These are phyloP conservation scores for Mus pahari DNA, from an alignment of 2,113 vertebrate genomes.

Conservation along the genomic window DNA sequence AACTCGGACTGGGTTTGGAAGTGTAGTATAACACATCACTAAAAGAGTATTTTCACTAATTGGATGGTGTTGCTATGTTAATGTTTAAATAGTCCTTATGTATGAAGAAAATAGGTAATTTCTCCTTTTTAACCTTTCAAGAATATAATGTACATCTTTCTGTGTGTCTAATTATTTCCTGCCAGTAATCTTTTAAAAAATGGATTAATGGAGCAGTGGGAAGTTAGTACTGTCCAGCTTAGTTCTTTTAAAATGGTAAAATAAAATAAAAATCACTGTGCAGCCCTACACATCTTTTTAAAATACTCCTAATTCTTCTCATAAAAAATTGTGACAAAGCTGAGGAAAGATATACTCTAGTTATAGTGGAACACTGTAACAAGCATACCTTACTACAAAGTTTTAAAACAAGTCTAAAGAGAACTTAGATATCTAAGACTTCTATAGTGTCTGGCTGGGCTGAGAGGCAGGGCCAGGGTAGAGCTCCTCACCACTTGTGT, in stretches of 20 bases:
- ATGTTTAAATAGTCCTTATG: conserved; percentile 9
- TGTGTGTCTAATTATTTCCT: background rate
- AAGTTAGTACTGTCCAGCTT: background rate
- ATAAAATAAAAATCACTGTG: background rate
- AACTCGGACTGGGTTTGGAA: background rate
- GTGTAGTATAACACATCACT: background rate
- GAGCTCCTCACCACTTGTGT: background rate
- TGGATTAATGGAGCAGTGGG: background rate
- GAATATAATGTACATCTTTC: background rate
- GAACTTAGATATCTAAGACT: background rate
- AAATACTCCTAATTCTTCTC: background rate
- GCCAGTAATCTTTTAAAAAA: background rate
- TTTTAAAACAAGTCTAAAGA: background rate
- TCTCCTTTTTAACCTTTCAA: conserved; percentile 19
- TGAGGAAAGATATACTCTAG: background rate
- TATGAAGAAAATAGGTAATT: background rate
- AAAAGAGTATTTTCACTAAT: background rate
- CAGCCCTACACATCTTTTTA: background rate
- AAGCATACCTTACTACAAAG: background rate
- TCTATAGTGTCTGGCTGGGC: background rate
- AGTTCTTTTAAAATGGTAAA: background rate
- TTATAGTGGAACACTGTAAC: background rate
- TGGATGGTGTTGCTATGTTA: background rate
- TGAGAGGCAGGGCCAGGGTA: background rate
- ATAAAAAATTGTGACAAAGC: background rate